phyloP scores from a whole-genome alignment of 2,797 vertebrate species.

The Danionella dracula region DNA sequence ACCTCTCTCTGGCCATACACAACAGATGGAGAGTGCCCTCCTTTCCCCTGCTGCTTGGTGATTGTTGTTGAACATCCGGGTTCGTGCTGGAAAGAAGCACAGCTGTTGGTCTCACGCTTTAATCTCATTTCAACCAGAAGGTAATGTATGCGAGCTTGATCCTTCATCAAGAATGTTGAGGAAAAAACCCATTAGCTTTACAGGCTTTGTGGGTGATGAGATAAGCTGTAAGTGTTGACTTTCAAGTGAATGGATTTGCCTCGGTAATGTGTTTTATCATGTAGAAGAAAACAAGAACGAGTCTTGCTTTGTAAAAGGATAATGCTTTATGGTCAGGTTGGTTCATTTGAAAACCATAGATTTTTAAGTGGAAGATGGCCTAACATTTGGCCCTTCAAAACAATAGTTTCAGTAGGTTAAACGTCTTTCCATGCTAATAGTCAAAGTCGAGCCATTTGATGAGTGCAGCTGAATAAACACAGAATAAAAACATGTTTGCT shows the following conservation, averaged over 20 bases:
- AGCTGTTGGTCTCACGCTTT: conserved; percentile 27
- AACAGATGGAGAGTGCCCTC: conserved; percentile 44
- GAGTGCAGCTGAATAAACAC: too few species aligned
- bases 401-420: not conserved
- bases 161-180: not conserved
- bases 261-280: not conserved
- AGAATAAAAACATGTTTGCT: too few species aligned
- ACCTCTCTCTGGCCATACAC: conserved; percentile 7
- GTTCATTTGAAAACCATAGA: conserved; percentile 21
- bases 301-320: conserved; percentile 14
- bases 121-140: conserved; percentile 31
- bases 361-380: conserved; percentile 14
- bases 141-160: conserved; percentile 4
- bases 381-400: conserved; percentile 27
- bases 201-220: conserved; percentile 10
- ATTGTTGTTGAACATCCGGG: conserved; percentile 16
- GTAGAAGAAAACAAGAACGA: not conserved
- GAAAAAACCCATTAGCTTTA: not conserved
- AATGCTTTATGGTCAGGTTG: not conserved
- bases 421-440: conserved; percentile 3
- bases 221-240: conserved; percentile 22
- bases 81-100: conserved; percentile 25
- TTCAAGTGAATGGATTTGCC: conserved; percentile 7
- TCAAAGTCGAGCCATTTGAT: conserved; percentile 27
- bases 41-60: not conserved